These are phyloP conservation scores for Luffia ferchaultella DNA, from an alignment of 2,888 invertebrate species.

Conservation along the genomic window DNA sequence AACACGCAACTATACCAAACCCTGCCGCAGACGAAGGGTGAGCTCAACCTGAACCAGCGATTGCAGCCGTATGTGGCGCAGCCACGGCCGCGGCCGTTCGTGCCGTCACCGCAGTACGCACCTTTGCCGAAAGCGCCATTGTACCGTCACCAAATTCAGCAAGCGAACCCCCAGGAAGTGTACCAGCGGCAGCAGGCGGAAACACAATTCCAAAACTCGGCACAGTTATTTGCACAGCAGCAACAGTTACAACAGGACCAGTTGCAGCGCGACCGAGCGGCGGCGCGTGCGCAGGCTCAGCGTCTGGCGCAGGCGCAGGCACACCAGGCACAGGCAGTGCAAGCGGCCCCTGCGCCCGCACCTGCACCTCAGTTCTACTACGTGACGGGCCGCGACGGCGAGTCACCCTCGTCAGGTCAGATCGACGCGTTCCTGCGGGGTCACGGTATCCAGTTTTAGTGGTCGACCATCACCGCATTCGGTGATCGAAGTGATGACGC, in stretches of 20 bases:
- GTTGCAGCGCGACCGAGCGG: constrained; percentile 64
- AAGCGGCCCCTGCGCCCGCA: constrained; percentile 23
- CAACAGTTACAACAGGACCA: constrained; percentile 75
- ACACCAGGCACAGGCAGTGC: constrained; percentile 40
- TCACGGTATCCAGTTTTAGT: constrained; percentile 71
- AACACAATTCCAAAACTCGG: constrained; percentile 68
- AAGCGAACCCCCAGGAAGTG: constrained; percentile 49
- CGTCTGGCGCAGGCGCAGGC: constrained; percentile 29
- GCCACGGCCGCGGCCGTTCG: constrained; percentile 57
- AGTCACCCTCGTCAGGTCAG: constrained; percentile 69
- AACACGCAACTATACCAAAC: constrained; percentile 81
- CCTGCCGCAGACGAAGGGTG: constrained; percentile 76
- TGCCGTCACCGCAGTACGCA: constrained; percentile 68
- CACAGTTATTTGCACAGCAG: constrained; percentile 71
- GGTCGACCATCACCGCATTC: constrained; percentile 1
- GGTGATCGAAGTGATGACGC: background rate
- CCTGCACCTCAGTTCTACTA: constrained; percentile 63
- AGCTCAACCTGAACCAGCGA: constrained; percentile 75
- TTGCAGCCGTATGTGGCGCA: constrained; percentile 78
- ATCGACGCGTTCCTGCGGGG: constrained; percentile 84
- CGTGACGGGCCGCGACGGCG: constrained; percentile 57
- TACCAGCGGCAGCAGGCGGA: constrained; percentile 71
- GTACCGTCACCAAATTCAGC: constrained; percentile 53
- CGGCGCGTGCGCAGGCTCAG: constrained; percentile 59
- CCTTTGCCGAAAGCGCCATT: constrained; percentile 48